These are phyloP conservation scores for Scalopus aquaticus DNA, from an alignment of 2,113 vertebrate species.

Conservation along the genomic window DNA sequence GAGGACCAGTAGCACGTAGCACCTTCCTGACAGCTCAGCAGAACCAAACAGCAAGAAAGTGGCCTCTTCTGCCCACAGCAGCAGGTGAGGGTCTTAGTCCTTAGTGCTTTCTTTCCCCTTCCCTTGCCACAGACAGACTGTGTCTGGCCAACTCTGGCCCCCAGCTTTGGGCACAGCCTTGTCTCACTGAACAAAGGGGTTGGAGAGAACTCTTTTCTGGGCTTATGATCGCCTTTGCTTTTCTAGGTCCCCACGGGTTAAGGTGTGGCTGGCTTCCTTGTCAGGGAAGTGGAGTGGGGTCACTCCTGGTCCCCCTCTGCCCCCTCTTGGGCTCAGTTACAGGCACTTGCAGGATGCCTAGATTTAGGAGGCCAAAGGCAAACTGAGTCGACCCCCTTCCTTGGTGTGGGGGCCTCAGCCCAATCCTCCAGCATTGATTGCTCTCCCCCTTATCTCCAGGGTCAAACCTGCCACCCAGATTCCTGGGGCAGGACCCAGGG, in stretches of 20 bases:
- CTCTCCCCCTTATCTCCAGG: accelerated
- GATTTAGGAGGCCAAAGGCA: neutral
- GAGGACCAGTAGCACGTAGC: accelerated
- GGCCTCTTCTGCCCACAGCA: neutral
- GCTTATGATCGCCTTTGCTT: neutral
- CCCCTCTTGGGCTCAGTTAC: neutral
- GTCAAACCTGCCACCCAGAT: neutral
- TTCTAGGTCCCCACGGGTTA: neutral
- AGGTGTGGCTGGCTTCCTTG: neutral
- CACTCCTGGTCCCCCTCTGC: neutral
- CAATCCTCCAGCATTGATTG: neutral
- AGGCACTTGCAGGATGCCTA: neutral
- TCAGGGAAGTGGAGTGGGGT: neutral
- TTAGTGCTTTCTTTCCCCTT: neutral
- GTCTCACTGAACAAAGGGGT: neutral
- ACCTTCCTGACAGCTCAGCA: neutral
- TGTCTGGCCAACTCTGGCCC: neutral
- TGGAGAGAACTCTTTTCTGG: too few relatives aligned
- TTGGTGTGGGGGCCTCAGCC: neutral
- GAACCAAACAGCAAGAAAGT: neutral
- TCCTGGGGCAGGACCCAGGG: neutral
- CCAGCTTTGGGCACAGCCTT: neutral
- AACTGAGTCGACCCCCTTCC: neutral
- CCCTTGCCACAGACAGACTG: neutral
- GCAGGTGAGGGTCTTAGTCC: neutral